Base-by-base conservation (phyloP, 2,113 vertebrate genomes). In the Hippotragus niger region DNA sequence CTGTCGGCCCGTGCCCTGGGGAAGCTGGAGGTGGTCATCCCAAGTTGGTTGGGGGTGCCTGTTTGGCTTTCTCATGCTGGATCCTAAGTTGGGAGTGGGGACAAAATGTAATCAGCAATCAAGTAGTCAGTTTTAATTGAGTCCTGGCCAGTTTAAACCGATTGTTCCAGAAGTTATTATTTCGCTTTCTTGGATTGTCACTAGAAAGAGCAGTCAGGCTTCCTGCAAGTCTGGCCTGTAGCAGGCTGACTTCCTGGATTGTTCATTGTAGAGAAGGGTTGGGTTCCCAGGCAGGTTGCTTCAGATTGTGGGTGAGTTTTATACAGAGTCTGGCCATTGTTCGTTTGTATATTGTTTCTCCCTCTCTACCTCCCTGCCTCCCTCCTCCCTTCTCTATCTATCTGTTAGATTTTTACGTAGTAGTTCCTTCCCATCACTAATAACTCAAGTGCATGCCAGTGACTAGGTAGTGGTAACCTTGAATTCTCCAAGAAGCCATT, bases 11-110 rank as follows among this genome's bases (percentile, higher is more conserved):
- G 14, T 58, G 40, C 5, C 29, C 31, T 67, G 4, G 25, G 36
- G 74, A 81, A 40, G 7, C 33, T 10, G 11, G 6, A 16, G 3
- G 15, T 1, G 27, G 21, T 1, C 9, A 10, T 8, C 1, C 60
- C 19, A 21, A 31, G 12, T 19, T 50, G 55, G 11, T 53, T 40
- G 5, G 13, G 31, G 52, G 40, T 58, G 27, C 0, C 10, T 29
- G n/a, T 45, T 11, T 62, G 60, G 12, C 47, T 81, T 57, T 84
- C 17, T 50, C 23, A 29, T 25, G 3, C 64, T 47, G 31, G 29
- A 27, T 31, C 80, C 11, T 47, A 62, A 55, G 23, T 29, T 40
- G 40, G 31, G 87, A 53, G 8, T 25, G 15, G 25, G 21, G 17
- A 64, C 52, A 57, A 80, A 88, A 40, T 33, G 16, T 87, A 45